These are phyloP conservation scores for Dasypus novemcinctus DNA, from an alignment of 2,113 vertebrate genomes.

Conservation along the genomic window DNA sequence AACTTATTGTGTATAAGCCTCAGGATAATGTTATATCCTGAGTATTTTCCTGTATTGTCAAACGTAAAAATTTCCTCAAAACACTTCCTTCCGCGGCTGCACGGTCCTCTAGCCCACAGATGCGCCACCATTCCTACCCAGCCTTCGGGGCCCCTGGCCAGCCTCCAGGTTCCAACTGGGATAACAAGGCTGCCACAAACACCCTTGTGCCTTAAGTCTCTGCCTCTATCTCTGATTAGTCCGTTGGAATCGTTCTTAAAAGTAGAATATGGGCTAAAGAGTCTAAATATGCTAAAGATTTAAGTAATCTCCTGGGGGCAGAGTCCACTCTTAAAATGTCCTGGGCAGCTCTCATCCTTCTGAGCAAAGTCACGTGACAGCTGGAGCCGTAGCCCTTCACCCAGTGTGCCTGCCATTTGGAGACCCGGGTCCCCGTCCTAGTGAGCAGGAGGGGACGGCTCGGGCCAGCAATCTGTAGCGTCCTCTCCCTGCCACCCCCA, in stretches of 20 bases:
- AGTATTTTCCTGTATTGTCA: constrained; percentile 38
- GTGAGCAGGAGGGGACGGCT: neutral
- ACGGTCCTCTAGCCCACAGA: neutral
- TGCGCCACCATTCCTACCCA: neutral
- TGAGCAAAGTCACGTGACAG: neutral
- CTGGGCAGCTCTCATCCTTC: neutral
- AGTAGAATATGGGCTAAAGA: neutral
- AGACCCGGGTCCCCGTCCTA: neutral
- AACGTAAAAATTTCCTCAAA: constrained; percentile 45
- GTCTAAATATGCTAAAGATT: neutral
- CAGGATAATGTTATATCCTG: constrained; percentile 23
- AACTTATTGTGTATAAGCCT: constrained; percentile 37
- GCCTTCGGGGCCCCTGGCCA: neutral
- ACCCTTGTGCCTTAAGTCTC: neutral
- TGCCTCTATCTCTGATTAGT: neutral
- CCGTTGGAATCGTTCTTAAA: constrained; percentile 39
- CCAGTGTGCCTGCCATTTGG: rapidly evolving
- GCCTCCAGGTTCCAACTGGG: neutral
- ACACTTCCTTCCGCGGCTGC: neutral
- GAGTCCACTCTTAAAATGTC: constrained; percentile 32
- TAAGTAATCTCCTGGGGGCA: neutral
- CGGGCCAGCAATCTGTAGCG: neutral
- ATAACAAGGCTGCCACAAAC: neutral
- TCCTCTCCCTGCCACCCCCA: constrained; percentile 66
- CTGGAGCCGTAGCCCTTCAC: neutral